Evolutionary conservation across 2,113 vertebrate genomes (phyloP), one percentile per base, ranked within the genome.

Genomic region (Dicentrarchus labrax): DNA sequence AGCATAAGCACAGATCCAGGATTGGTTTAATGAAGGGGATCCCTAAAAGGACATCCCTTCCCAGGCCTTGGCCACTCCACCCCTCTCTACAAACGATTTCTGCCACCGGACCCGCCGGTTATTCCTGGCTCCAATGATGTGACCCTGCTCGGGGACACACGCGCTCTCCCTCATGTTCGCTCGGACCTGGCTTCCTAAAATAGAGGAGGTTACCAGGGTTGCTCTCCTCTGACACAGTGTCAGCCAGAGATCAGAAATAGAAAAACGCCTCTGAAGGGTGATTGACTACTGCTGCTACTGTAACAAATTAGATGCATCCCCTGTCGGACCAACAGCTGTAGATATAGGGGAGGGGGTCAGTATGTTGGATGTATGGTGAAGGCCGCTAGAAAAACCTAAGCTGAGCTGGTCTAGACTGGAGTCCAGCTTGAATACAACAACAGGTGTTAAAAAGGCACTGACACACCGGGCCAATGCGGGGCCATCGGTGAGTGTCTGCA

Each of bases 31-130:
- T 78, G 30, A 12, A 56, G 64, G 93, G 94, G 91, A 89, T 87
- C 96, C 97, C 96, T 96, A 97, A 96, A 97, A 96, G 97, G 97
- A 94, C 95, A 96, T 95, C 92, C 93, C 92, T 93, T 67, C 72
- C 92, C 80, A 76, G 78, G 78, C 72, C 24, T 80, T 67, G 76
- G 66, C 59, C 74, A 10, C 70, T 53, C 74, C 45, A 10, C 75
- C 75, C 77, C 41, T 43, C 60, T 51, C 64, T 12, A 72, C 71
- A 41, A 8, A 16, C 6, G 6, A 72, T 43, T 65, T 36, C 65
- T 74, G 80, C 67, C 76, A 85, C 71, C 70, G 1, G 56, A 82
- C 57, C 80, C 36, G 12, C 65, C 36, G n/a, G 38, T 95, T 97
- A 97, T 97, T 97, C 94, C 95, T 95, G 92, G 91, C 86, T 56